Percentiles rank a stretch among this genome's conserved stretches.
These are phyloP conservation scores for Wiebesia pumilae DNA, from an alignment of 1,140 invertebrate genomes.

Conservation along the genomic window DNA sequence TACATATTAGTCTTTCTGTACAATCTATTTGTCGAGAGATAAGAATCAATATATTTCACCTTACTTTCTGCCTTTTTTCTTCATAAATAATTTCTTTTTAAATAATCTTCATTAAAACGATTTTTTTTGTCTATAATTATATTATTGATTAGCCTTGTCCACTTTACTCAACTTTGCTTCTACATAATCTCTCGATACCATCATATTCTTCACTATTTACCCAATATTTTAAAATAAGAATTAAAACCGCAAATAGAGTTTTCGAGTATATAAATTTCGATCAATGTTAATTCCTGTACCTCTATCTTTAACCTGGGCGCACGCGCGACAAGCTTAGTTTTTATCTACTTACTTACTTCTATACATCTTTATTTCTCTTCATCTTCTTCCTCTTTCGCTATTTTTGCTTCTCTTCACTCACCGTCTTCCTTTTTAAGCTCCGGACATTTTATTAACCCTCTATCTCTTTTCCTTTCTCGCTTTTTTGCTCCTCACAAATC, in stretches of 20 bases:
- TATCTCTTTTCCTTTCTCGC: neutral
- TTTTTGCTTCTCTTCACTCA: conserved; percentile 14
- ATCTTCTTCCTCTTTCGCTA: conserved; percentile 33
- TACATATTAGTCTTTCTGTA: neutral
- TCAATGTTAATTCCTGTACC: neutral
- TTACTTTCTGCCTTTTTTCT: neutral
- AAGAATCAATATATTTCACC: conserved; percentile 1
- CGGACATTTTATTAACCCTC: conserved; percentile 9
- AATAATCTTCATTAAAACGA: neutral
- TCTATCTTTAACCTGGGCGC: conserved; percentile 17
- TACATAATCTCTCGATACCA: neutral
- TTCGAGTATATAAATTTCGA: conserved; percentile 9
- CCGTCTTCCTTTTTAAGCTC: neutral
- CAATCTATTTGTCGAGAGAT: conserved; percentile 19
- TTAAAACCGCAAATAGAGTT: neutral
- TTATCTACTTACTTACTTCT: conserved; percentile 31
- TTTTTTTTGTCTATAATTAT: neutral
- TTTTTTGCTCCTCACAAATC: conserved; percentile 20
- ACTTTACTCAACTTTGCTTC: neutral
- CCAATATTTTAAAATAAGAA: conserved; percentile 15
- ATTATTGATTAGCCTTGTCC: neutral
- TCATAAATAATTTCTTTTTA: neutral
- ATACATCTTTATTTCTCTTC: conserved; percentile 52
- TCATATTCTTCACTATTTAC: neutral
- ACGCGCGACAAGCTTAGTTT: neutral